phyloP scores from a whole-genome alignment of 2,797 vertebrate genomes.

The Chromis chromis region DNA sequence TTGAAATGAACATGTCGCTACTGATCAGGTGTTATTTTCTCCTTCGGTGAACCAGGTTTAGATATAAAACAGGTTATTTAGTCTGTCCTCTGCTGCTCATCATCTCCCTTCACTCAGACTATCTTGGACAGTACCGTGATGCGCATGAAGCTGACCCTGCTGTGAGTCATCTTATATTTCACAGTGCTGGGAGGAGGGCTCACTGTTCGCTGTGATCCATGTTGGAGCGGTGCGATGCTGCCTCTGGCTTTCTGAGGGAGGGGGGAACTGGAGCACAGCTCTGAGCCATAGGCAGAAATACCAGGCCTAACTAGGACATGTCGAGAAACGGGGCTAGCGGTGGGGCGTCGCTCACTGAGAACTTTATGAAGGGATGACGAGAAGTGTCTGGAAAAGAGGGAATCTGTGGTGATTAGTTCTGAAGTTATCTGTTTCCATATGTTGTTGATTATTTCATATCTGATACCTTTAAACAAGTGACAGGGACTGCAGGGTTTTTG shows the following conservation, averaged over 20 bases:
- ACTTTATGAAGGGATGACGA: slow-evolving; percentile 44
- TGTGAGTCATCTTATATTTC: slow-evolving; percentile 66
- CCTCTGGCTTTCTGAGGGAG: slow-evolving; percentile 68
- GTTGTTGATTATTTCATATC: slow-evolving; percentile 1
- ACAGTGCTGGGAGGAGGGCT: slow-evolving; percentile 52
- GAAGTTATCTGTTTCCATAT: slow-evolving; percentile 24
- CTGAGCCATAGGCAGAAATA: slow-evolving; percentile 78
- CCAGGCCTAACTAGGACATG: slow-evolving; percentile 80
- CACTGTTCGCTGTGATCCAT: slow-evolving; percentile 60
- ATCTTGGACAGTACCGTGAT: slow-evolving; percentile 22
- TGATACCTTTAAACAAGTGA: slow-evolving; percentile 1
- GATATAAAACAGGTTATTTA: slow-evolving; percentile 19
- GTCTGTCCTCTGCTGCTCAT: slow-evolving; percentile 28
- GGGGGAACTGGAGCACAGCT: slow-evolving; percentile 77
- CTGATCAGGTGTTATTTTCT: slow-evolving; percentile 12
- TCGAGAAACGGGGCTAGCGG: slow-evolving; percentile 62
- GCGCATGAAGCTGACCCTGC: slow-evolving; percentile 54
- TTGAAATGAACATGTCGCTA: slow-evolving; percentile 1
- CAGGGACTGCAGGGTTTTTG: not conserved
- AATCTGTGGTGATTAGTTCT: slow-evolving; percentile 35
- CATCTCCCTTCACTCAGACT: slow-evolving; percentile 25
- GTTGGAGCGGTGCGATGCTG: slow-evolving; percentile 61
- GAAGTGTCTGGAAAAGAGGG: slow-evolving; percentile 40
- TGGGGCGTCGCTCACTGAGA: slow-evolving; percentile 40
- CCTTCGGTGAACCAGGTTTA: slow-evolving; percentile 9